These are phyloP conservation scores for Antechinus flavipes DNA, from an alignment of 2,113 vertebrate genomes.

Conservation along the genomic window DNA sequence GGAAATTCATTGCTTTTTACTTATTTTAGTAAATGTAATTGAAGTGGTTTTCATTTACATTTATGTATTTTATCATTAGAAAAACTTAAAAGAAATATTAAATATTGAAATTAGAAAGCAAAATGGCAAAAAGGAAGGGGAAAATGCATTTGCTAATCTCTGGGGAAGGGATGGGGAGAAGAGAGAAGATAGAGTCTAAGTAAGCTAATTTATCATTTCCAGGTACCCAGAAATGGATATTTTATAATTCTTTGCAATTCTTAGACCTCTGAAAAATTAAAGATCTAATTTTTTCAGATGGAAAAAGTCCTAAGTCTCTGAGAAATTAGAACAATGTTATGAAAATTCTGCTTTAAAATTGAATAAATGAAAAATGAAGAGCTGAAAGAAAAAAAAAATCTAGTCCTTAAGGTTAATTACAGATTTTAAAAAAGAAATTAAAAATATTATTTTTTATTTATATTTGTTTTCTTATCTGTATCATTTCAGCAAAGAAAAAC, in stretches of 20 bases:
- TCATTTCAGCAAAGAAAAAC: constrained; percentile 88
- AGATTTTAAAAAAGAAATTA: constrained; percentile 16
- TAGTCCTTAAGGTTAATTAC: constrained; percentile 1
- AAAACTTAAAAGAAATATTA: constrained; percentile 28
- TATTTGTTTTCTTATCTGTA: constrained; percentile 58
- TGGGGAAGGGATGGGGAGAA: neutral
- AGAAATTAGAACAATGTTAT: neutral
- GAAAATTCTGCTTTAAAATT: neutral
- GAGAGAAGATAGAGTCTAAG: neutral
- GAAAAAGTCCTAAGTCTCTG: neutral
- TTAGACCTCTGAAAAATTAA: constrained; percentile 17
- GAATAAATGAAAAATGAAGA: neutral
- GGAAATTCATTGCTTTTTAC: constrained; percentile 37
- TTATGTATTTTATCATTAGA: constrained; percentile 2
- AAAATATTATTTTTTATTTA: constrained; percentile 46
- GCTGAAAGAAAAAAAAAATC: constrained; percentile 8
- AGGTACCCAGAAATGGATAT: neutral
- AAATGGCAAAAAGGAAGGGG: constrained; percentile 12
- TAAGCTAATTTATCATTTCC: neutral
- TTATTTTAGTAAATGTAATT: neutral
- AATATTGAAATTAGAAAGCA: neutral
- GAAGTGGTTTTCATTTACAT: constrained; percentile 1
- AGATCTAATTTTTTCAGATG: neutral
- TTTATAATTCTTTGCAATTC: constrained; percentile 15
- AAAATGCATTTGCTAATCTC: neutral